These are phyloP conservation scores for Caenorhabditis sp. DNA, from an alignment of 2,888 invertebrate genomes.

Conservation along the genomic window DNA sequence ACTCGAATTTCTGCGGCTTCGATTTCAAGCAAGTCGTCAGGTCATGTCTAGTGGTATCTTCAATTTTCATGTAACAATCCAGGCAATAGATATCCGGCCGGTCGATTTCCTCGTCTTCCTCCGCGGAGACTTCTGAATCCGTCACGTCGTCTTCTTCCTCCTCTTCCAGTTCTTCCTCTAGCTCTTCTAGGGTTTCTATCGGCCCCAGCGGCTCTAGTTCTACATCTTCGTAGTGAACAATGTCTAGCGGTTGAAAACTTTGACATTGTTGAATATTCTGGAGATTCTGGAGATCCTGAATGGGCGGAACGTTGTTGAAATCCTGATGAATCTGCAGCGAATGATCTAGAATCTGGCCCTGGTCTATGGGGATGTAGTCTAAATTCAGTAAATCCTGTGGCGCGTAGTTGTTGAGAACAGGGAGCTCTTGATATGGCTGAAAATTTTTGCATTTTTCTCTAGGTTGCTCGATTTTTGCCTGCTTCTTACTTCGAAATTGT, in stretches of 20 bases:
- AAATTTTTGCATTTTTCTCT: background rate
- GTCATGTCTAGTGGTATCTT: slow-evolving; percentile 13
- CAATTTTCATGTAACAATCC: slow-evolving; percentile 46
- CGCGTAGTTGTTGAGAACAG: background rate
- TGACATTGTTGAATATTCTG: background rate
- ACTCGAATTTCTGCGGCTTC: background rate
- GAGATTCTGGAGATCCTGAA: background rate
- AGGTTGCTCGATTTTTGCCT: too few species aligned
- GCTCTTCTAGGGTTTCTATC: background rate
- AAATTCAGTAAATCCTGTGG: slow-evolving; percentile 16
- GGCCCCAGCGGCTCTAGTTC: background rate
- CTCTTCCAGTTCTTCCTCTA: slow-evolving; percentile 7
- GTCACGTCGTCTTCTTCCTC: background rate
- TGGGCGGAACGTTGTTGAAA: background rate
- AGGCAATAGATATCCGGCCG: slow-evolving; percentile 52
- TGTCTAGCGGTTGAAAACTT: background rate
- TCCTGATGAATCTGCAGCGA: background rate
- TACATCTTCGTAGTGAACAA: background rate
- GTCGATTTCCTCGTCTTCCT: slow-evolving; percentile 29
- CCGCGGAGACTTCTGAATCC: slow-evolving; percentile 12
- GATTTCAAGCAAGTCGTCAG: slow-evolving; percentile 3
- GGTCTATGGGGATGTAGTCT: slow-evolving; percentile 17
- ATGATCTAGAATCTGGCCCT: slow-evolving; percentile 3
- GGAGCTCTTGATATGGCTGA: slow-evolving; percentile 9
- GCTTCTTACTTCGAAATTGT: slow-evolving; percentile 19